Percentiles rank a stretch among this genome's conserved stretches.
phyloP scores from a whole-genome alignment of 2,113 vertebrate species.

The Ovibos moschatus region DNA sequence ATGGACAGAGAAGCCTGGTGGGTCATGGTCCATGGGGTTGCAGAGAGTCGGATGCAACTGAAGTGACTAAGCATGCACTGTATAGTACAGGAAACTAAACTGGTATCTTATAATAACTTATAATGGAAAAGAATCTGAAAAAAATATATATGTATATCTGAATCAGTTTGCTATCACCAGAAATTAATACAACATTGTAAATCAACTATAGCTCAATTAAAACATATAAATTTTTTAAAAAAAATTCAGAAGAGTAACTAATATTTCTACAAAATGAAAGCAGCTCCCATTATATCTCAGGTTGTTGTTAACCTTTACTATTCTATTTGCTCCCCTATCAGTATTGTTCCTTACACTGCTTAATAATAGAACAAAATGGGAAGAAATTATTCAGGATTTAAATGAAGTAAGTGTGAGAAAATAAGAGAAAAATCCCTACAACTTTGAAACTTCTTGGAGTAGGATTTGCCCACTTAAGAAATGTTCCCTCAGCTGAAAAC shows the following conservation, averaged over 20 bases:
- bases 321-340: neutral
- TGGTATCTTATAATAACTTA: neutral
- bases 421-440: neutral
- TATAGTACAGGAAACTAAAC: neutral
- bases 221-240: neutral
- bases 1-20: neutral
- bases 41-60: accelerated
- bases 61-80: neutral
- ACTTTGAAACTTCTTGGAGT: neutral
- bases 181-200: neutral
- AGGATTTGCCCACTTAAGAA: neutral
- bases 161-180: neutral
- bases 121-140: neutral
- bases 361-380: neutral
- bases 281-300: neutral
- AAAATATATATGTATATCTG: neutral
- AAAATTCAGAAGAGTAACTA: neutral
- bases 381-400: neutral
- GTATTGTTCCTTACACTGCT: neutral
- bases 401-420: neutral
- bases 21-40: neutral
- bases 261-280: neutral
- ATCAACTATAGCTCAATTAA: neutral
- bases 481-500: neutral
- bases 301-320: neutral